Percentiles rank a stretch among this genome's conserved stretches.
phyloP scores from a whole-genome alignment of 2,888 invertebrate genomes.

The Agrilus mali region DNA sequence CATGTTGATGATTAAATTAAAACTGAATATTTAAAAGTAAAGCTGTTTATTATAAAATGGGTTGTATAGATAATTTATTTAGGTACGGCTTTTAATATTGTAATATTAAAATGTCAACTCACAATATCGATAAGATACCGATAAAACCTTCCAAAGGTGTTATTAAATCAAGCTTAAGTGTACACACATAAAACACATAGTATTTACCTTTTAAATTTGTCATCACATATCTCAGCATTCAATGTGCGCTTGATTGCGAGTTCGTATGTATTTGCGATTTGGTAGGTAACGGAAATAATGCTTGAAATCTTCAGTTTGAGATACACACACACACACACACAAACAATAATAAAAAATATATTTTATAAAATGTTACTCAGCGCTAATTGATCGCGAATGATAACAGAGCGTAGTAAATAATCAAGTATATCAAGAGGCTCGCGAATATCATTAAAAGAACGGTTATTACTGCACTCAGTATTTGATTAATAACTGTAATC shows the following conservation, averaged over 20 bases:
- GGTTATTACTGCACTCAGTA: constrained; percentile 6
- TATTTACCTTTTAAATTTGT: no score
- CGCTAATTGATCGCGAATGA: constrained; percentile 12
- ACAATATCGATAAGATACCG: constrained; percentile 9
- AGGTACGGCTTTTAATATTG: constrained; percentile 18
- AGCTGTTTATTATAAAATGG: constrained; percentile 30
- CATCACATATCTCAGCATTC: no score
- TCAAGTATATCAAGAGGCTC: constrained; percentile 24
- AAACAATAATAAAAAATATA: no score
- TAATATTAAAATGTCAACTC: constrained; percentile 14
- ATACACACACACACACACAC: background rate
- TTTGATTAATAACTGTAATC: no score
- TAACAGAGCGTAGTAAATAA: constrained; percentile 20
- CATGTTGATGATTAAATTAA: constrained; percentile 27
- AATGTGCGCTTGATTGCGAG: no score
- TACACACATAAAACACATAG: no score
- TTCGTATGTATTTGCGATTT: background rate
- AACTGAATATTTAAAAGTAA: constrained; percentile 34
- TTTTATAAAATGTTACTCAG: no score
- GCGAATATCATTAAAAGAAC: constrained; percentile 22
- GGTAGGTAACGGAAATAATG: background rate
- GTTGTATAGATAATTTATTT: constrained; percentile 28
- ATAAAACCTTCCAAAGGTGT: constrained; percentile 8
- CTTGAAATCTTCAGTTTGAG: constrained; percentile 2
- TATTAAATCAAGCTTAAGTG: no score